These are phyloP conservation scores for Proterorhinus semilunaris DNA, from an alignment of 2,113 vertebrate genomes.

Conservation along the genomic window DNA sequence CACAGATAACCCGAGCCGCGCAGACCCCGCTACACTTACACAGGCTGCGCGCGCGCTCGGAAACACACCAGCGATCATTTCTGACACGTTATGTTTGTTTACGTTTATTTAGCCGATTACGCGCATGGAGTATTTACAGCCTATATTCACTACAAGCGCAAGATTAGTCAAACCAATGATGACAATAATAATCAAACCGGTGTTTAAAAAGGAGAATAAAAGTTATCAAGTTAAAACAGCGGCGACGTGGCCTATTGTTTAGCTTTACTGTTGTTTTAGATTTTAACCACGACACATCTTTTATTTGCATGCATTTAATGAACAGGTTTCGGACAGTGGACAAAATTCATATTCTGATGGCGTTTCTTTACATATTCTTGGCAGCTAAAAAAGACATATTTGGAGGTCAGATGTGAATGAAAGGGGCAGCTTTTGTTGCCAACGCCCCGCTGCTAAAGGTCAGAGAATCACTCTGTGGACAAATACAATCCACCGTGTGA, in stretches of 20 bases:
- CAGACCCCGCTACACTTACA: conserved; percentile 90
- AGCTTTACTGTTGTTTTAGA: neutral
- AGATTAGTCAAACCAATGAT: neutral
- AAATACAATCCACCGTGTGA: conserved; percentile 1
- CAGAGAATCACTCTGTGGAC: neutral
- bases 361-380: conserved; percentile 7
- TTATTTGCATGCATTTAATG: neutral
- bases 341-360: neutral
- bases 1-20: conserved; percentile 84
- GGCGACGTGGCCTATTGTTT: neutral
- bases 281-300: neutral
- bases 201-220: too few species aligned
- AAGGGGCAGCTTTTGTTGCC: conserved; percentile 6
- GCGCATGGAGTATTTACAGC: neutral
- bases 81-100: conserved; percentile 34
- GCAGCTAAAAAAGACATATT: conserved; percentile 12
- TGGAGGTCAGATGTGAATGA: conserved; percentile 13
- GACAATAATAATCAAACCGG: neutral
- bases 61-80: conserved; percentile 53
- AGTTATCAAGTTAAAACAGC: neutral
- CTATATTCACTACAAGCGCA: neutral
- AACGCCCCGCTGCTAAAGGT: conserved; percentile 9
- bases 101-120: conserved; percentile 38
- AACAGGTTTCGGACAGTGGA: neutral
- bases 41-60: conserved; percentile 52